Percentiles rank a stretch among this genome's conserved stretches.
Evolutionary conservation across 1,140 invertebrate genomes (phyloP).

Genomic region (Drosophila yakuba): DNA sequence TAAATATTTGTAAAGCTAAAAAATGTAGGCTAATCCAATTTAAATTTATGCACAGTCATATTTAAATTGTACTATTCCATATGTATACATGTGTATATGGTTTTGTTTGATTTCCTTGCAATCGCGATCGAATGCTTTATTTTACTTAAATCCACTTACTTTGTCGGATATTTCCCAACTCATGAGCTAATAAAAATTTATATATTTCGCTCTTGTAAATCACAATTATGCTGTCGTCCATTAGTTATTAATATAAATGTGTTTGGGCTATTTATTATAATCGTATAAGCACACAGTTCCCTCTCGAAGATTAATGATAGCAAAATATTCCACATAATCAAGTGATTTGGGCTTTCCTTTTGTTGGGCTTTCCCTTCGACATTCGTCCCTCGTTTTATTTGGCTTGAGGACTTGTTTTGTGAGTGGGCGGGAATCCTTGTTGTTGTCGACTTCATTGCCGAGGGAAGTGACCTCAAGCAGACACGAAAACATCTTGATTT

Average conservation of each 20-base stretch:
- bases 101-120: too few relatives aligned
- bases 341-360: constrained; percentile 67
- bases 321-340: constrained; percentile 62
- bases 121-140: not conserved
- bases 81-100: too few relatives aligned
- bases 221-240: constrained; percentile 70
- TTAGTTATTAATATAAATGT: constrained; percentile 65
- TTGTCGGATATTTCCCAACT: constrained; percentile 6
- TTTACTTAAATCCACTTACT: not conserved
- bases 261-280: constrained; percentile 30
- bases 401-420: constrained; percentile 15
- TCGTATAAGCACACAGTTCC: constrained; percentile 25
- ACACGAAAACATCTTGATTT: constrained; percentile 80
- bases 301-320: constrained; percentile 71
- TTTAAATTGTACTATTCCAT: too few relatives aligned
- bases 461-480: constrained; percentile 34
- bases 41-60: too few relatives aligned
- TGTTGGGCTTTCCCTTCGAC: constrained; percentile 37
- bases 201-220: constrained; percentile 57
- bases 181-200: constrained; percentile 66
- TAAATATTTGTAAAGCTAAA: too few relatives aligned
- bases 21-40: too few relatives aligned
- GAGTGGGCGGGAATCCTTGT: constrained; percentile 26
- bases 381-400: constrained; percentile 7
- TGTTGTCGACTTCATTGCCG: not conserved